A percentile compares a stretch with the other conserved stretches of the same genome.
Evolutionary conservation across 2,888 invertebrate genomes (phyloP).

Genomic region (Brachypalpus laphriformis): DNA sequence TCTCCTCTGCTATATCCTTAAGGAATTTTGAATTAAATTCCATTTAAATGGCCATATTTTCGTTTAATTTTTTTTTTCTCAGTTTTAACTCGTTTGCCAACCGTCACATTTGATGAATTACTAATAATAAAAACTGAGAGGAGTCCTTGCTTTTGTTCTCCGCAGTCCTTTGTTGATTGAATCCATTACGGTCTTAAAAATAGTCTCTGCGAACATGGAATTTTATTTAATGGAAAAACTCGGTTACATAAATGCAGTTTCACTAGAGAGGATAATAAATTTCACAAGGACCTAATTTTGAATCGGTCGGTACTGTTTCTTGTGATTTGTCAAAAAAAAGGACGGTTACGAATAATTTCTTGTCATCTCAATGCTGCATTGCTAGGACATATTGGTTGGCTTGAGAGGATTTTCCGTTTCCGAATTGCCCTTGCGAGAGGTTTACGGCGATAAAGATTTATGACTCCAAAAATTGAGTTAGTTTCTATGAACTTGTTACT

Average conservation of each 20-base stretch:
- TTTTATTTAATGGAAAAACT: neutral
- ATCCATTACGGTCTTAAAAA: conserved; percentile 1
- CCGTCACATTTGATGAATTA: conserved; percentile 53
- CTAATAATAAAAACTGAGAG: neutral
- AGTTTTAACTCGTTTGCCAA: conserved; percentile 21
- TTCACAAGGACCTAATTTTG: conserved; percentile 19
- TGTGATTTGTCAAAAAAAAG: conserved; percentile 9
- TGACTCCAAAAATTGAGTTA: conserved; percentile 9
- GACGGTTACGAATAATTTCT: conserved; percentile 6
- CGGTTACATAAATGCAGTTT: conserved; percentile 2
- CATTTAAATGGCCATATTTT: conserved; percentile 28
- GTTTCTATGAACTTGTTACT: neutral
- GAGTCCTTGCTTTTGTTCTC: conserved; percentile 13
- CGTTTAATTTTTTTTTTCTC: neutral
- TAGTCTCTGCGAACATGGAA: neutral
- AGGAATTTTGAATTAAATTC: conserved; percentile 55
- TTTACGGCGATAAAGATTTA: conserved; percentile 31
- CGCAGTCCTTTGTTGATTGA: conserved; percentile 21
- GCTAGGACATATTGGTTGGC: neutral
- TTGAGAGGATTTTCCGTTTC: conserved; percentile 4
- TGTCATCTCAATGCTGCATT: conserved; percentile 36
- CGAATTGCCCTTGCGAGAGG: conserved; percentile 8
- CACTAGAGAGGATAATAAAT: conserved; percentile 23
- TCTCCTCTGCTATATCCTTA: conserved; percentile 15
- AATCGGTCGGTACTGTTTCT: neutral